Evolutionary conservation across 2,888 invertebrate genomes (phyloP), one percentile per base, ranked within the genome.

Genomic region (Thalpophila matura): DNA sequence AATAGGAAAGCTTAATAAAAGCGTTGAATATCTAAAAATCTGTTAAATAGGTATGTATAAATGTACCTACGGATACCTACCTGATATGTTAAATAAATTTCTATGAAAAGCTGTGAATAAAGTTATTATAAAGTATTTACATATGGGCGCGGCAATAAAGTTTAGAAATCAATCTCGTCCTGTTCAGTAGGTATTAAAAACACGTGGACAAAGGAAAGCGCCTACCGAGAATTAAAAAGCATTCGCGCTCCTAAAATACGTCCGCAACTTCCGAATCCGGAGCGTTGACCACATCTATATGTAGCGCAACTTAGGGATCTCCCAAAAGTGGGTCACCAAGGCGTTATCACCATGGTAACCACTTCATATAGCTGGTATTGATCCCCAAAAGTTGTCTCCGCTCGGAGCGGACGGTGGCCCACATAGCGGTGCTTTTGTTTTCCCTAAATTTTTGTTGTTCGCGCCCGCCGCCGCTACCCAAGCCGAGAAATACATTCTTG

Each of bases 311-410:
- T 43, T 71, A 65, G 43, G 47, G 54, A 58, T 47, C 43, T 62
- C 46, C 50, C 40, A 69, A 77, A 79, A 76, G 60, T 77, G 61
- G 80, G 79, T 43, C 80, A 76, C 54, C 40, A 54, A 66, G 67
- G 65, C 63, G 45, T 62, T 61, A 75, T 80, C 69, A 60, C 77
- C 80, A 80, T 80, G 77, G 80, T 42, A 76, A 80, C 79, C 70
- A 59, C 50, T 59, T 59, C 56, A 62, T 56, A 49, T 56, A 54
- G 64, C 53, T 55, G 38, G 35, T 75, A 80, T 80, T 60, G 79
- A 80, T 80, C 77, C 51, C 45, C 43, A 18, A 61, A n/a, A 74
- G 60, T 70, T 69, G 66, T 67, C 74, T 72, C 60, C 37, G 27
- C 51, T 37, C 37, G 18, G 49, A 16, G 40, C 63, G 62, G 59